These are phyloP conservation scores for Neolamprologus longior DNA, from an alignment of 2,113 vertebrate genomes.

Conservation along the genomic window DNA sequence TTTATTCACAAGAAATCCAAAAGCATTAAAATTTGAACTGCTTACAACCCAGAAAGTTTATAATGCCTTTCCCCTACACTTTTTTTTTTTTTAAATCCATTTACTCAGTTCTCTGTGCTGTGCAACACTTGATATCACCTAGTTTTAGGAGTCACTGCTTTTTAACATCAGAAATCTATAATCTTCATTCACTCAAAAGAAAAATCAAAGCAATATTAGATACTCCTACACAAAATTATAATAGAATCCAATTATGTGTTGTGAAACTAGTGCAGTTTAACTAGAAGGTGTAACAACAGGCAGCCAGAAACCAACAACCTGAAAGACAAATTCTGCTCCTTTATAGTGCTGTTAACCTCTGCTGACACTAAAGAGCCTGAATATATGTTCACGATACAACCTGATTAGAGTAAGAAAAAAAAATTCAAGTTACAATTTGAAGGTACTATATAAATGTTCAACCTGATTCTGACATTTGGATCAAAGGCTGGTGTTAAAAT, in stretches of 20 bases:
- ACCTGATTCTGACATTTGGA: background rate
- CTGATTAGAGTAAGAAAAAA: background rate
- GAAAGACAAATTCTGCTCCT: background rate
- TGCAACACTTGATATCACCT: background rate
- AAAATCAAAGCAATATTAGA: background rate
- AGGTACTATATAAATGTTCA: background rate
- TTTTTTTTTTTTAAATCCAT: background rate
- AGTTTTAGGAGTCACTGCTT: background rate
- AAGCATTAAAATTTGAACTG: background rate
- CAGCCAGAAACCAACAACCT: background rate
- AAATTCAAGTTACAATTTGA: background rate
- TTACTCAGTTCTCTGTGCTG: background rate
- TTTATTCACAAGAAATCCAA: conserved; percentile 40
- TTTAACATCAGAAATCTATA: background rate
- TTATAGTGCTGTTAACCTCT: background rate
- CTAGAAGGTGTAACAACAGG: background rate
- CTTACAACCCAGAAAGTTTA: background rate
- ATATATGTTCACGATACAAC: background rate
- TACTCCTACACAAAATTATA: background rate
- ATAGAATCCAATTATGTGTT: background rate
- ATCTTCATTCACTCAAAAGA: background rate
- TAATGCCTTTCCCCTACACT: background rate
- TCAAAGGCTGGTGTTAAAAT: conserved; percentile 56
- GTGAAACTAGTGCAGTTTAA: background rate
- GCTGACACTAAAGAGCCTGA: background rate